Evolutionary conservation across 2,888 invertebrate genomes (phyloP), one percentile per base, ranked within the genome.

Genomic region (Eremobia ochroleuca): DNA sequence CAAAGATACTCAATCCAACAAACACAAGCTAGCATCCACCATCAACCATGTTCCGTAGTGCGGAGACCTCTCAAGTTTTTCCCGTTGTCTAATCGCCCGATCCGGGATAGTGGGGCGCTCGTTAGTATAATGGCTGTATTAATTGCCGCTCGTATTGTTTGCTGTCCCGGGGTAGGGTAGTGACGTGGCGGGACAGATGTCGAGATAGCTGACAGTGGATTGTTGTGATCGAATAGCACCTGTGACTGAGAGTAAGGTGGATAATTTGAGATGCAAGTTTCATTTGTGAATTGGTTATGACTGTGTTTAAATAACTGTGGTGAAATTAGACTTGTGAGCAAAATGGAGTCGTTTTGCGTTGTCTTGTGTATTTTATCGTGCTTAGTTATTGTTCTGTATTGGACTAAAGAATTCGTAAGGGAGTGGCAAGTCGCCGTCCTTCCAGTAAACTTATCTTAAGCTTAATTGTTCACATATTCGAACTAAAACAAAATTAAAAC

Each of bases 71-170:
- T 90, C 88, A 88, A 90, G 90, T 91, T 92, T 93, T 91, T 92
- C 91, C 90, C 90, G 91, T 88, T 90, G 90, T 90, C 90, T 90
- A 90, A 92, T 91, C 90, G 90, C 85, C 90, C 86, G 91, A 91
- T 90, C 91, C 88, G 79, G 88, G 88, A 87, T 86, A 90, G 90
- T 91, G 90, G 92, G 88, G 85, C 83, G 89, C 89, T 92, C 92
- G 93, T 93, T 93, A 92, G 92, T 92, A 92, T 95, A 95, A 95
- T 94, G 93, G 92, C 88, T 85, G 94, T 93, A 95, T 95, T 95
- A 94, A 94, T 94, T 94, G 94, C 93, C 89, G 90, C 87, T 90
- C 89, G 92, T 91, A 93, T 92, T 93, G 93, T 93, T 91, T 91
- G 91, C 89, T 85, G 86, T 90, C 90, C 90, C 87, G 87, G 89